Conservation (phyloP, 1,140 invertebrate species). For the Amyelois transitella region DNA sequence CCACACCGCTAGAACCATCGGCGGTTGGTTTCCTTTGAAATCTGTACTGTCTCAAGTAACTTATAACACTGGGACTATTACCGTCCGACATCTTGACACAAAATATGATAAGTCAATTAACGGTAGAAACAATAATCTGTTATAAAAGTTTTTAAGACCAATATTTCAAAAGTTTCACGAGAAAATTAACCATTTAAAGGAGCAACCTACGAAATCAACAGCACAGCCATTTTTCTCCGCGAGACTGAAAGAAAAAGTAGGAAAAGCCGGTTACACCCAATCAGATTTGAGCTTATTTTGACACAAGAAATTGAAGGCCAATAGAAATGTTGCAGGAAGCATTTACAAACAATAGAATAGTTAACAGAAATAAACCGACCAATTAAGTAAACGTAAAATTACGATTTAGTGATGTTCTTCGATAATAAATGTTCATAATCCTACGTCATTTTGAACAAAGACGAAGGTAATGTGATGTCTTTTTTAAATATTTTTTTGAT, state of each 20-base stretch:
- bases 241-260: constrained; percentile 35
- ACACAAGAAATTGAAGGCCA: constrained; percentile 6
- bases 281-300: constrained; percentile 13
- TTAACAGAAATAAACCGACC: constrained; percentile 22
- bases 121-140: constrained; percentile 6
- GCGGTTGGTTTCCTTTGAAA: constrained; percentile 65
- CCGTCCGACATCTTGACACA: constrained; percentile 56
- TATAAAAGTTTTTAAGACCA: constrained; percentile 25
- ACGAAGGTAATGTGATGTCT: too few relatives aligned
- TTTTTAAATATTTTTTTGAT: too few relatives aligned
- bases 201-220: constrained; percentile 53
- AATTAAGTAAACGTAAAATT: not conserved
- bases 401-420: not conserved
- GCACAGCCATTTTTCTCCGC: constrained; percentile 69
- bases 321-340: constrained; percentile 14
- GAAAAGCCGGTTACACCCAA: constrained; percentile 18
- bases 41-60: constrained; percentile 70
- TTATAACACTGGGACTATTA: constrained; percentile 65
- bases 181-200: constrained; percentile 38
- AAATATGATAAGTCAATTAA: constrained; percentile 6
- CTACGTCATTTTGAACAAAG: too few relatives aligned
- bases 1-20: constrained; percentile 42
- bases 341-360: not conserved
- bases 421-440: too few relatives aligned
- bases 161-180: constrained; percentile 34